Evolutionary conservation across 2,888 invertebrate species (phyloP).

Genomic region (Penaeus monodon): DNA sequence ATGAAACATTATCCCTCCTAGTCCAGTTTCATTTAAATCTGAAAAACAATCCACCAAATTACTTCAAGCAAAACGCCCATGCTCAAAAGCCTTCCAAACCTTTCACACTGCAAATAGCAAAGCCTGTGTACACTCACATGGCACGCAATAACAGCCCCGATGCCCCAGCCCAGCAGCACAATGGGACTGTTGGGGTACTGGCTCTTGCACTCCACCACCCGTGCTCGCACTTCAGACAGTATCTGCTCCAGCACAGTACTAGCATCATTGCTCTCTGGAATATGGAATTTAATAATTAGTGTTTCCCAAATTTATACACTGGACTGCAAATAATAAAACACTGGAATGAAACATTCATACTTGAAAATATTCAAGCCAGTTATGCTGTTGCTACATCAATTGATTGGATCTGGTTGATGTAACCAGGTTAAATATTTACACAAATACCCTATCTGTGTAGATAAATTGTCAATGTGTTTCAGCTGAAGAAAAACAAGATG

Average conservation of each 20-base stretch:
- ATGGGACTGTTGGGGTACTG: conserved; percentile 80
- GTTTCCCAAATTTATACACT: background rate
- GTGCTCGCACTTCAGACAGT: conserved; percentile 66
- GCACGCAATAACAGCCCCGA: conserved; percentile 69
- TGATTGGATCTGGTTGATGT: too few species aligned
- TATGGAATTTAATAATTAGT: background rate
- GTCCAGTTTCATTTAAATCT: too few species aligned
- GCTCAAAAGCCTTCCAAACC: too few species aligned
- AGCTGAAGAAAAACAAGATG: background rate
- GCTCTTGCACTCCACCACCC: conserved; percentile 78
- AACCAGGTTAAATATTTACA: too few species aligned
- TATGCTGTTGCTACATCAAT: too few species aligned
- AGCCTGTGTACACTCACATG: conserved; percentile 68
- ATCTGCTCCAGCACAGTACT: conserved; percentile 57
- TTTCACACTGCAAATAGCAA: background rate
- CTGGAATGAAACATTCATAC: too few species aligned
- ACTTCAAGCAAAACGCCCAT: too few species aligned
- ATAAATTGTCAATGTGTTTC: background rate
- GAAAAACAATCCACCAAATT: too few species aligned
- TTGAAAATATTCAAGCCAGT: too few species aligned
- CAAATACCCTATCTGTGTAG: too few species aligned
- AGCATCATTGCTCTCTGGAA: conserved; percentile 43
- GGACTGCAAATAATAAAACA: too few species aligned
- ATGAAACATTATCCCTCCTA: too few species aligned
- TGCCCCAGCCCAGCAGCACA: conserved; percentile 81